These are phyloP conservation scores for Acyrthosiphon pisum DNA, from an alignment of 1,140 invertebrate genomes.

Conservation along the genomic window DNA sequence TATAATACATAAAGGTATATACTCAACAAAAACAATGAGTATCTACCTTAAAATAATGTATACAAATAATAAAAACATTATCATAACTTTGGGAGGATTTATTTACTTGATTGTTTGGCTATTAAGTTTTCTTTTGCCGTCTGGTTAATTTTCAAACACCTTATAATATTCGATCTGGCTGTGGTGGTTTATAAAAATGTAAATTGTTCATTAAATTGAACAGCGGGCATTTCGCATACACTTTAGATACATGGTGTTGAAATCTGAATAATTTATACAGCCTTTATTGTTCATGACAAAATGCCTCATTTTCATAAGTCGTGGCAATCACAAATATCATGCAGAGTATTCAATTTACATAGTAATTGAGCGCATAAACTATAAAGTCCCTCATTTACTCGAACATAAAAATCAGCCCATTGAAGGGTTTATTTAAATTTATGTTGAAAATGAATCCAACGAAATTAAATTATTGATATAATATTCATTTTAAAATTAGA, in stretches of 20 bases:
- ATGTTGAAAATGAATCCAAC: neutral
- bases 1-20: neutral
- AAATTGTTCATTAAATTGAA: slow-evolving; percentile 56
- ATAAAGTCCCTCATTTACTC: slow-evolving; percentile 39
- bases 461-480: slow-evolving; percentile 19
- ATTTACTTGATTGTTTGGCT: slow-evolving; percentile 28
- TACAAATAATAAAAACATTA: slow-evolving; percentile 8
- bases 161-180: neutral
- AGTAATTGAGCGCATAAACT: slow-evolving; percentile 45
- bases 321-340: slow-evolving; percentile 49
- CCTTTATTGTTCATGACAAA: slow-evolving; percentile 48
- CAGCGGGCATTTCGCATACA: slow-evolving; percentile 52
- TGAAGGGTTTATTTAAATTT: slow-evolving; percentile 46
- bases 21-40: neutral
- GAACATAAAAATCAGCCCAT: slow-evolving; percentile 25
- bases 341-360: slow-evolving; percentile 54
- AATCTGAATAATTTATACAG: slow-evolving; percentile 53
- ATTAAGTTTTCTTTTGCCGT: slow-evolving; percentile 28
- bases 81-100: neutral
- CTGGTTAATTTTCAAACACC: slow-evolving; percentile 27
- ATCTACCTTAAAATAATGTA: neutral
- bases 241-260: slow-evolving; percentile 38
- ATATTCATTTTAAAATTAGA: neutral
- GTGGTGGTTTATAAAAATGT: slow-evolving; percentile 52
- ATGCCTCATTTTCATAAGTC: slow-evolving; percentile 52